A percentile compares a stretch with the other conserved stretches of the same genome.
phyloP scores from a whole-genome alignment of 2,888 invertebrate genomes.

The Eristalis tenax region DNA sequence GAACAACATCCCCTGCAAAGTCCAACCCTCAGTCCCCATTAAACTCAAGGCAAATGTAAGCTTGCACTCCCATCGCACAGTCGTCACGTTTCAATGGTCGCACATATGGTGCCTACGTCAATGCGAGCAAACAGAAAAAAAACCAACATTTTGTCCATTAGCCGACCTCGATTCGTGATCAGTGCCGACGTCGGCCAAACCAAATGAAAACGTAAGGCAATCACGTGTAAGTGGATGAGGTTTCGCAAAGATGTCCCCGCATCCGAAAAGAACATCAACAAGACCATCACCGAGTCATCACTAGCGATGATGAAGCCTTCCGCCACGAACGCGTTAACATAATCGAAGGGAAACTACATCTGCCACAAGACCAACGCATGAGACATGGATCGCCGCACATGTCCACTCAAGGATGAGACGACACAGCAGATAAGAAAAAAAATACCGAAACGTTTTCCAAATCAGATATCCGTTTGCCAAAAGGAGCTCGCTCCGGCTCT shows the following conservation, averaged over 20 bases:
- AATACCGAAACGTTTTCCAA: conserved; percentile 23
- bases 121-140: background rate
- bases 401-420: background rate
- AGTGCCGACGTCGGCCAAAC: background rate
- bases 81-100: background rate
- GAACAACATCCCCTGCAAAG: background rate
- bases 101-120: background rate
- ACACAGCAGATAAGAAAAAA: background rate
- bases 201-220: conserved; percentile 39
- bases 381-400: background rate
- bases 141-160: conserved; percentile 28
- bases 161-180: conserved; percentile 19
- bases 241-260: background rate
- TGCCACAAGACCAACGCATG: conserved; percentile 6
- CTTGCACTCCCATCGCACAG: background rate
- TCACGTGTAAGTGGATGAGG: conserved; percentile 30
- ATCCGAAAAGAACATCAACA: background rate
- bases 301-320: conserved; percentile 2
- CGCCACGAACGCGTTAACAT: conserved; percentile 26
- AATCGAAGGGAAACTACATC: conserved; percentile 24
- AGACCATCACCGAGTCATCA: conserved; percentile 20
- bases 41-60: background rate
- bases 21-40: background rate
- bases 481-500: background rate
- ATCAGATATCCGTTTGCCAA: conserved; percentile 43